Evolutionary conservation across 1,140 invertebrate species (phyloP), one percentile per base, ranked within the genome.

Genomic region (Heterodera carotae): DNA sequence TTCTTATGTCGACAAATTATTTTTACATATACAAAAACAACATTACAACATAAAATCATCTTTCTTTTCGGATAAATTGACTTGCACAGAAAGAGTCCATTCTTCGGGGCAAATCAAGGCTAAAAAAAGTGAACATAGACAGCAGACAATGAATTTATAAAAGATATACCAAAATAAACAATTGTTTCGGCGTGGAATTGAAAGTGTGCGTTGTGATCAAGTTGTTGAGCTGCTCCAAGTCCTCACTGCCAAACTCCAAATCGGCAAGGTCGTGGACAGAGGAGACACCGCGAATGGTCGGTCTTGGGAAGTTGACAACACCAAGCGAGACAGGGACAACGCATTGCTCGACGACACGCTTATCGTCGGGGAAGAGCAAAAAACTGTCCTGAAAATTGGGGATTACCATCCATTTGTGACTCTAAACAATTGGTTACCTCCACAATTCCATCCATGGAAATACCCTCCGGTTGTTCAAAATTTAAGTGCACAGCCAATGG

Each of bases 171-270:
- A 69, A 69, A 53, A 72, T 33, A 53, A 60, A 76, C 7, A 67
- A 39, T 64, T 77, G 60, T 66, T 80, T 27, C 77, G 31, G 76
- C 27, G 66, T 18, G n/a, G 12, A 31, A 67, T 27, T 36, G 36
- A 36, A 34, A 48, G 48, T 59, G 27, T 29, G 29, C 39, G 48
- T 53, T 39, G 15, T 34, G 39, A 75, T 79, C 69, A 70, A 33
- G 36, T 25, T 18, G 25, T 79, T 64, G 4, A 78, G 33, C 59
- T 18, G 27, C 34, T 79, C 70, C 39, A 75, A 68, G 5, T 56
- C 10, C 34, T 78, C 31, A 69, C 15, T 29, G 48, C 48, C 39
- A 25, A 29, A 31, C 12, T 66, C 29, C 62, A 66, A 7, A 27
- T 74, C 64, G 15, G 34, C 34, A 36, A 25, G 2, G 34, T 59